Base-by-base conservation (phyloP, 2,888 invertebrate genomes). In the Atethmia centrago region DNA sequence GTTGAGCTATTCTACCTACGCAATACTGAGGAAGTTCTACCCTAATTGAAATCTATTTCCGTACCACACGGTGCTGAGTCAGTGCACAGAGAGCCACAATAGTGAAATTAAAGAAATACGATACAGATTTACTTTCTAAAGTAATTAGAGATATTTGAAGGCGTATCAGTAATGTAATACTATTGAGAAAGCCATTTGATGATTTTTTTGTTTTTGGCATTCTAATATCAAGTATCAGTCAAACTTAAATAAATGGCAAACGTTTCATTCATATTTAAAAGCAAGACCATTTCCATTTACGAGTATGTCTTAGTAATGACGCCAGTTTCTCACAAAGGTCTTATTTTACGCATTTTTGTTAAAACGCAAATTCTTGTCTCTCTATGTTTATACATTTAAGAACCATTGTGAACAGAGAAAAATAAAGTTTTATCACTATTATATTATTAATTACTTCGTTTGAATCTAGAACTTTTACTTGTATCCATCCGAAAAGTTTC, bases 11-110 rank as follows among this genome's bases (percentile, higher is more conserved):
- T 67, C 79, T 76, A 79, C 73, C 73, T 80, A 82, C 69, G 45
- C 36, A 72, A 59, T 77, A 83, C 77, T 62, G 85, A 85, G 87
- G 74, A 63, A 68, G 61, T 75, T 67, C 68, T 74, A 77, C 74
- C 83, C 71, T 80, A 80, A 79, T 77, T 79, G 36, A 77, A 55
- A 70, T 77, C 83, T 87, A 87, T 79, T 70, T 74, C 55, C 36
- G 74, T 75, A 80, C 70, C 74, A 87, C 86, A 79, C 82, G 42
- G 86, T 87, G 82, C 86, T 73, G 47, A 80, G 31, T 72, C 76
- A 67, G 53, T 61, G 62, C 75, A 64, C 59, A 79, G 77, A 78
- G 74, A 78, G 74, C 69, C 55, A 56, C 74, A 75, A 74, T 71
- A 66, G 67, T 71, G 61, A 70, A 67, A 80, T 61, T 76, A 21